Conservation (phyloP, 1,140 invertebrate genomes). For the Drosophila oshimai region DNA sequence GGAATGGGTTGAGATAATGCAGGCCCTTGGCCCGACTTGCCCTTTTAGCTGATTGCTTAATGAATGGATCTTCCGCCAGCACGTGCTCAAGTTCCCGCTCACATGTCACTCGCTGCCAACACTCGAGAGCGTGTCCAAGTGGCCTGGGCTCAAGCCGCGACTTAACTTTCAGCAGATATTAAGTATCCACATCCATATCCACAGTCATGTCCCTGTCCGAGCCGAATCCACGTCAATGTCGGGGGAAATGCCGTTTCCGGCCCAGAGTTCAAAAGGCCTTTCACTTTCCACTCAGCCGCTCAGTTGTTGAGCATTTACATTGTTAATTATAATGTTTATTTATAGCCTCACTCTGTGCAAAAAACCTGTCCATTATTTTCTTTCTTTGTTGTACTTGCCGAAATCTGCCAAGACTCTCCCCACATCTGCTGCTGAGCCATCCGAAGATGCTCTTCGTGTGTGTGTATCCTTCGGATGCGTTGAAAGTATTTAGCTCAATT, state of each 20-base stretch:
- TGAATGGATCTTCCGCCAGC: conserved; percentile 53
- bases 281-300: conserved; percentile 44
- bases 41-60: conserved; percentile 53
- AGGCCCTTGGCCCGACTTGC: conserved; percentile 28
- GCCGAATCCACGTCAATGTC: conserved; percentile 21
- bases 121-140: conserved; percentile 56
- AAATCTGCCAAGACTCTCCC: conserved; percentile 7
- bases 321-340: conserved; percentile 55
- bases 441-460: conserved; percentile 4
- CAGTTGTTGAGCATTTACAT: conserved; percentile 35
- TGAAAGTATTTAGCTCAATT: conserved; percentile 77
- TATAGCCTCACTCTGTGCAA: conserved; percentile 1
- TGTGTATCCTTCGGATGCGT: conserved; percentile 63
- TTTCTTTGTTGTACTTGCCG: background rate
- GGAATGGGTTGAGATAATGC: background rate
- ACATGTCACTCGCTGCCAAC: conserved; percentile 45
- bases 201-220: conserved; percentile 4
- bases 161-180: conserved; percentile 41
- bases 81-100: conserved; percentile 57
- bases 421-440: conserved; percentile 1
- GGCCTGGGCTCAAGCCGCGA: conserved; percentile 25
- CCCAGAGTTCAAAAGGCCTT: conserved; percentile 40
- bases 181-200: conserved; percentile 12
- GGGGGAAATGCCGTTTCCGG: conserved; percentile 45
- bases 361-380: conserved; percentile 35